These are phyloP conservation scores for Helobdella robusta DNA, from an alignment of 2,888 invertebrate species.

Conservation along the genomic window DNA sequence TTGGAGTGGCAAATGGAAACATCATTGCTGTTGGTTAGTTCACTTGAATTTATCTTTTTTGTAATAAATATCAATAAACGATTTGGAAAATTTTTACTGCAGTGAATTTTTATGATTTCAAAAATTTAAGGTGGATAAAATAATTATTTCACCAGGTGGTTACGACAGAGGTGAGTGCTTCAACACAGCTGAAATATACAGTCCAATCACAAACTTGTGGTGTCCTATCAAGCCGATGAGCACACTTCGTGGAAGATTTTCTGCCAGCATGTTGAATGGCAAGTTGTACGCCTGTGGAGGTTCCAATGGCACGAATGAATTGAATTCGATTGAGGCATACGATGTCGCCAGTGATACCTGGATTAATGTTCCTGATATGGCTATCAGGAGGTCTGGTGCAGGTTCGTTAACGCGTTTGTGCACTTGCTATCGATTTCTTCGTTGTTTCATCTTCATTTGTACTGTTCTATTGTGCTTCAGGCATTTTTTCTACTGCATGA, in stretches of 20 bases:
- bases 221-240: conserved; percentile 73
- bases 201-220: conserved; percentile 75
- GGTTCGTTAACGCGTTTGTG: conserved; percentile 51
- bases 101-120: not conserved
- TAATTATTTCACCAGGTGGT: conserved; percentile 57
- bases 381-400: conserved; percentile 61
- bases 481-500: too few species aligned
- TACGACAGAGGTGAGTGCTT: conserved; percentile 90
- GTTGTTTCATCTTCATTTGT: too few species aligned
- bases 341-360: conserved; percentile 53
- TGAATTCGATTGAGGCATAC: conserved; percentile 63
- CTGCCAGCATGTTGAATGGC: conserved; percentile 52
- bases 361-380: conserved; percentile 54
- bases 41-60: conserved; percentile 10
- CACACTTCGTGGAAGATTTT: conserved; percentile 50
- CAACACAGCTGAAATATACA: conserved; percentile 78
- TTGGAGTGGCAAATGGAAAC: conserved; percentile 61
- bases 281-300: conserved; percentile 67
- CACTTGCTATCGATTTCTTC: too few species aligned
- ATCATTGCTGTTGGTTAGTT: conserved; percentile 67
- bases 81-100: not conserved
- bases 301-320: conserved; percentile 71
- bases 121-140: not conserved
- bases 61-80: not conserved
- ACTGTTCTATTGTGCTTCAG: too few species aligned